phyloP scores from a whole-genome alignment of 2,888 invertebrate species.

The Ormyrus labotus region DNA sequence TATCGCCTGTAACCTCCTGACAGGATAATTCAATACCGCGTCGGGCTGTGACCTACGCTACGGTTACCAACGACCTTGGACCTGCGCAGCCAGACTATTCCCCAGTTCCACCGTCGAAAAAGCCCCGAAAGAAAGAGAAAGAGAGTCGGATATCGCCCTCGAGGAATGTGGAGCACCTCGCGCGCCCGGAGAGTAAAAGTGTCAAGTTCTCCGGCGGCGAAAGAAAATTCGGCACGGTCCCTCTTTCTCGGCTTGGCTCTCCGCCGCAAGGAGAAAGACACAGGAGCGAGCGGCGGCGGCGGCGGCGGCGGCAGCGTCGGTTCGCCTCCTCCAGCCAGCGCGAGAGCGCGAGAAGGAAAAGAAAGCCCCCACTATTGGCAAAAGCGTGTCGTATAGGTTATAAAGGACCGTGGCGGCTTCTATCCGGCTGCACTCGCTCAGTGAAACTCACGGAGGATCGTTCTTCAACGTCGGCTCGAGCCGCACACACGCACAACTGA shows the following conservation, averaged over 20 bases:
- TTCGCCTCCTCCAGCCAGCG: background rate
- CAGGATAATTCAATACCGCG: slow-evolving; percentile 38
- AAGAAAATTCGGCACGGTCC: slow-evolving; percentile 37
- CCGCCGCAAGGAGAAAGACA: background rate
- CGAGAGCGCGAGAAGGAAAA: slow-evolving; percentile 49
- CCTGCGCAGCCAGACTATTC: background rate
- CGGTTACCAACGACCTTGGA: slow-evolving; percentile 47
- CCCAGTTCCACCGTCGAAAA: background rate
- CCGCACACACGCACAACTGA: background rate
- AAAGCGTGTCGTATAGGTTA: slow-evolving; percentile 72
- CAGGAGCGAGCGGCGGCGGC: slow-evolving; percentile 1
- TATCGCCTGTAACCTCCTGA: slow-evolving; percentile 18
- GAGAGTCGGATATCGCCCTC: background rate
- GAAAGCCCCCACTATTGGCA: slow-evolving; percentile 69
- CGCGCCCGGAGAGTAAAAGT: slow-evolving; percentile 11
- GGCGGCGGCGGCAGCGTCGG: slow-evolving; percentile 8
- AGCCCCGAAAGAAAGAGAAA: background rate
- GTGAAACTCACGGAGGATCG: slow-evolving; percentile 70
- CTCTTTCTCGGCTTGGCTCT: background rate
- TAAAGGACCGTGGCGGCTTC: slow-evolving; percentile 73
- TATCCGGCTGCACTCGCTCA: slow-evolving; percentile 74
- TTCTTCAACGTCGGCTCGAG: slow-evolving; percentile 39
- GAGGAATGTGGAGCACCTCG: slow-evolving; percentile 14
- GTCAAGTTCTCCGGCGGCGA: slow-evolving; percentile 27
- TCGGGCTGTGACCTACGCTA: slow-evolving; percentile 33